Evolutionary conservation across 2,888 invertebrate genomes (phyloP).

Genomic region (Phanerotoma sp.): DNA sequence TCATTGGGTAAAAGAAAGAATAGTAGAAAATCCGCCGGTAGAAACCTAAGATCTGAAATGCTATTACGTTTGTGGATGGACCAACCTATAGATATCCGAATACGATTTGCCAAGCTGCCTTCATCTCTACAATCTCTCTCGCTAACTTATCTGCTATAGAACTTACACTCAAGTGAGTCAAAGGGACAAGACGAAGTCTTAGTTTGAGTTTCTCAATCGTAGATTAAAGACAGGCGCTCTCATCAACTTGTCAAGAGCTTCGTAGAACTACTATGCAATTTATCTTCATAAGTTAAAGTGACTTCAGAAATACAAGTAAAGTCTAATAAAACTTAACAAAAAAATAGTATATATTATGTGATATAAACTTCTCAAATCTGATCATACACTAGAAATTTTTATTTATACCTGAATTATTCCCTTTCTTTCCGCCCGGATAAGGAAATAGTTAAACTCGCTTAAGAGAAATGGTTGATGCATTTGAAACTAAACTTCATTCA

Average conservation of each 20-base stretch:
- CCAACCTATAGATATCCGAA: not conserved
- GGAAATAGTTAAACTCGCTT: too few species aligned
- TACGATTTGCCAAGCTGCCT: not conserved
- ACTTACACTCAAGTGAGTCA: not conserved
- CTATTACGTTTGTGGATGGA: not conserved
- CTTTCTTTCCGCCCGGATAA: too few species aligned
- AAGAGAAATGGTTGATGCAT: too few species aligned
- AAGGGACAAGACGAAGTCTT: not conserved
- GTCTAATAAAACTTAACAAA: too few species aligned
- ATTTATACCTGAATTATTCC: too few species aligned
- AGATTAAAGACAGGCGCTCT: slow-evolving; percentile 1
- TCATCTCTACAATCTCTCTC: not conserved
- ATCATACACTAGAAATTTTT: too few species aligned
- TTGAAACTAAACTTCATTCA: too few species aligned
- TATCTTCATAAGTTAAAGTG: too few species aligned
- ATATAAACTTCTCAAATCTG: too few species aligned
- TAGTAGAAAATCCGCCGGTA: not conserved
- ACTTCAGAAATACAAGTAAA: too few species aligned
- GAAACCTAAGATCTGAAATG: not conserved
- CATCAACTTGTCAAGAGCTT: not conserved
- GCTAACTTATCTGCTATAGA: not conserved
- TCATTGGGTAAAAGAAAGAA: not conserved
- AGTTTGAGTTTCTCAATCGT: slow-evolving; percentile 10
- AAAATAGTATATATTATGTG: too few species aligned
- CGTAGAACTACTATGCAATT: not conserved